Evolutionary conservation across 2,797 vertebrate genomes (phyloP), one percentile per base, ranked within the genome.

Genomic region (Rhincodon typus): DNA sequence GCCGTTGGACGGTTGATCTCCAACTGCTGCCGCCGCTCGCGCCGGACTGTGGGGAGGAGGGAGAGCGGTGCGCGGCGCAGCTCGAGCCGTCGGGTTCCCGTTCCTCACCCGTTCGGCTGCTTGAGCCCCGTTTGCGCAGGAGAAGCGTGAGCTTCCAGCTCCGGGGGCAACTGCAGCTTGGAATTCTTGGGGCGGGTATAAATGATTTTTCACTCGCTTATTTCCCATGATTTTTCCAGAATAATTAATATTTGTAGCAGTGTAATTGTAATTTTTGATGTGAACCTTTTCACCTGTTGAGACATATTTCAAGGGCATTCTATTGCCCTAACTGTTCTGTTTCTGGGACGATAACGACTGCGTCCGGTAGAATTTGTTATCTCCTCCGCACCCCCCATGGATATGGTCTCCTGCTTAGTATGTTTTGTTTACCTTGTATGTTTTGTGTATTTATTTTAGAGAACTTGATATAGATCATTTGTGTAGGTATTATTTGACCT

Each of bases 231-330:
- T 93, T 38, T 42, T 12, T 2, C n/a, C 42, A 0, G 62, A 93
- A 38, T 93, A 42, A 93, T 93, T 93, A 2, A 93, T 66, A 69
- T 19, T 42, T 0, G 0, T 3, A 67, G 2, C n/a, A 69, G 17
- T 69, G 90, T 0, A 38, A 17, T 93, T 12, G 34, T 66, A 34
- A 21, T 66, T 17, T n/a, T 62, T 91, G 17, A 69, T 21, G n/a
- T 91, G 17, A 66, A 91, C 19, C 88, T 34, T 91, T 93, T 93
- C 34, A 69, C 90, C 62, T 93, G 62, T 69, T 93, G 90, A 69
- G n/a, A 25, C 12, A 62, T 38, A 19, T 42, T 69, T 93, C n/a
- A 67, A 93, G 38, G 23, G 6, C 57, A 66, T 67, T 50, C 34
- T 34, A 21, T 57, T 67, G 0, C 21, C 46, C 53, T 13, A 62